Base-by-base conservation (phyloP, 2,888 invertebrate genomes). In the Pterobdella sp. region DNA sequence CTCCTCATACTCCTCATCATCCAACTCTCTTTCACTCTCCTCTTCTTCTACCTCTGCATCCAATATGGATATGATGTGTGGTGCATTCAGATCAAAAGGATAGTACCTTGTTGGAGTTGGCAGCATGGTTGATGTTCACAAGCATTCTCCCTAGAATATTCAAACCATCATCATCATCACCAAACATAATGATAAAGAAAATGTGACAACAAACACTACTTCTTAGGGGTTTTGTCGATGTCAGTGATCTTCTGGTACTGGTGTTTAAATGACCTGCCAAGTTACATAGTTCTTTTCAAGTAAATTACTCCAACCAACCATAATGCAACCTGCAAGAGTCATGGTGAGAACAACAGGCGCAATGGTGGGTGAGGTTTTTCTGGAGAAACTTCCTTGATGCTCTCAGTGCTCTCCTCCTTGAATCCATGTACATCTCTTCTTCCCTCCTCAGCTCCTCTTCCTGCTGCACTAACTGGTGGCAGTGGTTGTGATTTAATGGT, bases 1-100 rank as follows among this genome's bases (percentile, higher is more conserved):
- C 76, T 80, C 79, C 74, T 82, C 83, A 81, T 83, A 83, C 76
- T 83, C 82, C 74, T 83, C 82, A 49, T 83, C 83, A 32, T 81
- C 82, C 31, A 22, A 36, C 72, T 37, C 65, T 67, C 67, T 65
- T 42, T 31, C 14, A 26, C 3, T 36, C 34, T 34, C 71, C 10
- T 63, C 71, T 10, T 63, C 63, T 7, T 29, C 60, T n/a, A 14
- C n/a, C 14, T n/a, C 35, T 4, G 35, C 31, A 4, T 26, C 22
- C 35, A 7, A 7, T n/a, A n/a, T n/a, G n/a, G n/a, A n/a, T n/a
- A n/a, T n/a, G n/a, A n/a, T n/a, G n/a, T n/a, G n/a, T n/a, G n/a
- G n/a, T n/a, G n/a, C n/a, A n/a, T n/a, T n/a, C n/a, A n/a, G n/a
- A 18, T 49, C n/a, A 49, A 49, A 49, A 49, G 14, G 52, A 29